phyloP scores from a whole-genome alignment of 2,888 invertebrate genomes.

The Leptopterna dolabrata region DNA sequence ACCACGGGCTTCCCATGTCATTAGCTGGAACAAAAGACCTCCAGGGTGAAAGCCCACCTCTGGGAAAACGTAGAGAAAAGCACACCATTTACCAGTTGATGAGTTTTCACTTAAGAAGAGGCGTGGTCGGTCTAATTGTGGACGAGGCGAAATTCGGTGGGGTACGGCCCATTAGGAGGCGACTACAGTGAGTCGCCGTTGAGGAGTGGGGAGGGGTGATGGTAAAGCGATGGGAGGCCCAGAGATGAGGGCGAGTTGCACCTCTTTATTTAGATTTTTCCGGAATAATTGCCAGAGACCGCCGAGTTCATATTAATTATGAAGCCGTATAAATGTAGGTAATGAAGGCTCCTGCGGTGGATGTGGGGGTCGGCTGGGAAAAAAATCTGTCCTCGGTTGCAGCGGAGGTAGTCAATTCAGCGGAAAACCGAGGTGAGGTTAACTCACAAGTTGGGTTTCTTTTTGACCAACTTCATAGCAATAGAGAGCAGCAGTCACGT shows the following conservation, averaged over 20 bases:
- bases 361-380: background rate
- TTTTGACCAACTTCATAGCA: too few species aligned
- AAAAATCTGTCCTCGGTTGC: background rate
- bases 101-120: conserved; percentile 48
- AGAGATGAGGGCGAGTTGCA: background rate
- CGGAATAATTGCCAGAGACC: background rate
- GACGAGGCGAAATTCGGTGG: background rate
- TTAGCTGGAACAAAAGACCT: conserved; percentile 46
- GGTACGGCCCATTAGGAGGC: background rate
- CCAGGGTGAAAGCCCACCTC: conserved; percentile 37
- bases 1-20: conserved; percentile 33
- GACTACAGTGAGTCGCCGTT: background rate
- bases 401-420: too few species aligned
- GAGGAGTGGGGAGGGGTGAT: background rate
- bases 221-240: background rate
- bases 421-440: too few species aligned
- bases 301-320: background rate
- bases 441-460: too few species aligned
- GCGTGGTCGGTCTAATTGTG: conserved; percentile 36
- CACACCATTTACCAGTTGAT: conserved; percentile 45
- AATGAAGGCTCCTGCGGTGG: background rate
- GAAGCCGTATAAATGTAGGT: background rate
- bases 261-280: conserved; percentile 22
- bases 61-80: conserved; percentile 41
- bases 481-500: too few species aligned